Evolutionary conservation across 1,140 invertebrate species (phyloP).

Genomic region (Bombus cullumanus): DNA sequence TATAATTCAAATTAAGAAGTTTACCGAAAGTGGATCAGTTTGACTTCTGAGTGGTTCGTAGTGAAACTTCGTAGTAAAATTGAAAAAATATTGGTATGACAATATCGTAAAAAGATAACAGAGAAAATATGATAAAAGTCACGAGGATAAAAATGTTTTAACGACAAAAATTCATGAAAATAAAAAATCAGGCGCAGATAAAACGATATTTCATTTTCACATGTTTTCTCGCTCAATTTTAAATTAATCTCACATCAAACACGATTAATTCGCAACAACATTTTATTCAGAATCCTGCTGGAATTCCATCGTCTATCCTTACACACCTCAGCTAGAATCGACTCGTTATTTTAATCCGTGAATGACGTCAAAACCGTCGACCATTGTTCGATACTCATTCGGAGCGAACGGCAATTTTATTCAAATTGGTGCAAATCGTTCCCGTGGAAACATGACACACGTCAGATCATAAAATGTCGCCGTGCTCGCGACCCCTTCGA

Average conservation of each 20-base stretch:
- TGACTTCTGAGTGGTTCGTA: no score
- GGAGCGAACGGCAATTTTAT: neutral
- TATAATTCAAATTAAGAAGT: no score
- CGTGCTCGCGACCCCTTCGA: no score
- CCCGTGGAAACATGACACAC: neutral
- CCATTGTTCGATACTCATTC: neutral
- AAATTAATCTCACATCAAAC: neutral
- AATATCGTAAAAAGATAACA: neutral
- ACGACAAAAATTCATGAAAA: neutral
- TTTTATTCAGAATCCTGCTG: neutral
- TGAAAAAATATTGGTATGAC: neutral
- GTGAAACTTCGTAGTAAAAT: neutral
- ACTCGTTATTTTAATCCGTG: slow-evolving; percentile 7
- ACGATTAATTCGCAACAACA: neutral
- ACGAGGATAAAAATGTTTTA: neutral
- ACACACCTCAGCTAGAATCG: neutral
- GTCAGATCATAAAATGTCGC: neutral
- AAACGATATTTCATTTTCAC: neutral
- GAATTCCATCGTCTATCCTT: neutral
- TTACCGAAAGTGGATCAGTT: no score
- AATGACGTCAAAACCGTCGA: neutral
- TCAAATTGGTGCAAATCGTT: slow-evolving; percentile 15
- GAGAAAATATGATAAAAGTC: neutral
- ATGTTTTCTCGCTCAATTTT: neutral
- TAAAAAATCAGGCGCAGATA: neutral